These are phyloP conservation scores for Palythoa caribaeorum DNA, from an alignment of 92 coral and sea anemone genomes.

Conservation along the genomic window DNA sequence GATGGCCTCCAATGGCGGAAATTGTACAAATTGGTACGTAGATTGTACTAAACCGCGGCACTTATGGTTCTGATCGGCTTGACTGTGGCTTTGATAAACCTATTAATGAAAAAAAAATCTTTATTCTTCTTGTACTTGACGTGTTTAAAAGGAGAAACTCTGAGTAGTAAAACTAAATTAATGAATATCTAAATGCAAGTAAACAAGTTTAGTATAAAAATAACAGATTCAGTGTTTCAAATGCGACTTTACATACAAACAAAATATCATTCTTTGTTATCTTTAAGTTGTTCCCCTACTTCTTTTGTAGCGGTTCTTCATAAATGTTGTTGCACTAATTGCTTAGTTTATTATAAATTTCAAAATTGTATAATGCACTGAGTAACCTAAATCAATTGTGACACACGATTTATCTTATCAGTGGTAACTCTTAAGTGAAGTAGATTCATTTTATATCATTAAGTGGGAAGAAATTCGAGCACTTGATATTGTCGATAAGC, in stretches of 20 bases:
- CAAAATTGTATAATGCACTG: background rate
- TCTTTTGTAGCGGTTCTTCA: too few species aligned
- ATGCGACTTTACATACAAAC: background rate
- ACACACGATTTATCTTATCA: conserved; percentile 11
- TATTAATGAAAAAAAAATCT: background rate
- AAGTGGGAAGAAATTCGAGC: background rate
- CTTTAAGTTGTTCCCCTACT: too few species aligned
- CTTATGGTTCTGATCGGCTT: background rate
- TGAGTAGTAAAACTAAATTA: background rate
- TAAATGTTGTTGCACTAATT: background rate
- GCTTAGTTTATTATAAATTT: background rate
- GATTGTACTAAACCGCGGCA: conserved; percentile 4
- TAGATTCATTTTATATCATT: conserved; percentile 1
- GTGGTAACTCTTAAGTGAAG: conserved; percentile 10
- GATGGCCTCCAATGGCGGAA: background rate
- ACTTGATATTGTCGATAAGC: conserved; percentile 32
- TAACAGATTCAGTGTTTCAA: background rate
- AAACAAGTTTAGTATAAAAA: background rate
- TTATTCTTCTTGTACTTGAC: background rate
- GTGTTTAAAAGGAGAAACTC: background rate
- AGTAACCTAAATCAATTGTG: too few species aligned
- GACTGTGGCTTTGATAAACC: background rate
- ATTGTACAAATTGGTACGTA: conserved; percentile 22
- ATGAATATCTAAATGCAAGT: background rate
- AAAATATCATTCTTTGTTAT: background rate